Evolutionary conservation across 92 coral and sea anemone genomes (phyloP).

Genomic region (Montipora capitata): DNA sequence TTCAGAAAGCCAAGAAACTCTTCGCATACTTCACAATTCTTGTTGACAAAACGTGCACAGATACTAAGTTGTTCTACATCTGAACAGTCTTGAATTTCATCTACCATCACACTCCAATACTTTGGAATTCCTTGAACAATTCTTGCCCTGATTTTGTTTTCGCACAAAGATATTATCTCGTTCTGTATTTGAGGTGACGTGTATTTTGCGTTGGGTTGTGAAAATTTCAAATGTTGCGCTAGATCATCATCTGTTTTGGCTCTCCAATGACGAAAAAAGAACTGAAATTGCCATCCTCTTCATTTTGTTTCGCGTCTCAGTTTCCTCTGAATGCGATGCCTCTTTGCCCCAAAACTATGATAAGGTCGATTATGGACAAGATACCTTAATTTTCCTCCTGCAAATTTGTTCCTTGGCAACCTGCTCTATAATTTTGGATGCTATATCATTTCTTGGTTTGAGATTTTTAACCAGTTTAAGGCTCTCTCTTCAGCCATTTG

Average conservation of each 20-base stretch:
- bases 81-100: slow-evolving; percentile 60
- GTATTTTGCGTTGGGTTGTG: slow-evolving; percentile 62
- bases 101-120: slow-evolving; percentile 56
- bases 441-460: background rate
- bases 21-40: slow-evolving; percentile 38
- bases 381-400: background rate
- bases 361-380: background rate
- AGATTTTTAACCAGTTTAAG: too few relatives aligned
- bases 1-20: slow-evolving; percentile 34
- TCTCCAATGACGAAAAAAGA: slow-evolving; percentile 54
- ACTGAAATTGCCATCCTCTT: slow-evolving; percentile 45
- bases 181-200: slow-evolving; percentile 17
- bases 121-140: slow-evolving; percentile 45
- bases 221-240: slow-evolving; percentile 42
- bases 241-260: slow-evolving; percentile 58
- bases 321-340: slow-evolving; percentile 63
- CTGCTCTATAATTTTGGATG: background rate
- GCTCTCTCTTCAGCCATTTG: too few relatives aligned
- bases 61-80: slow-evolving; percentile 54
- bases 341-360: slow-evolving; percentile 43
- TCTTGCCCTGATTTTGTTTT: slow-evolving; percentile 43
- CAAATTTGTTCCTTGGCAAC: background rate
- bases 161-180: slow-evolving; percentile 26
- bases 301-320: slow-evolving; percentile 33
- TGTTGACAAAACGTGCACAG: slow-evolving; percentile 43